A percentile compares a stretch with the other conserved stretches of the same genome.
Conservation (phyloP, 2,797 vertebrate genomes). For the Syngnathus acus region DNA sequence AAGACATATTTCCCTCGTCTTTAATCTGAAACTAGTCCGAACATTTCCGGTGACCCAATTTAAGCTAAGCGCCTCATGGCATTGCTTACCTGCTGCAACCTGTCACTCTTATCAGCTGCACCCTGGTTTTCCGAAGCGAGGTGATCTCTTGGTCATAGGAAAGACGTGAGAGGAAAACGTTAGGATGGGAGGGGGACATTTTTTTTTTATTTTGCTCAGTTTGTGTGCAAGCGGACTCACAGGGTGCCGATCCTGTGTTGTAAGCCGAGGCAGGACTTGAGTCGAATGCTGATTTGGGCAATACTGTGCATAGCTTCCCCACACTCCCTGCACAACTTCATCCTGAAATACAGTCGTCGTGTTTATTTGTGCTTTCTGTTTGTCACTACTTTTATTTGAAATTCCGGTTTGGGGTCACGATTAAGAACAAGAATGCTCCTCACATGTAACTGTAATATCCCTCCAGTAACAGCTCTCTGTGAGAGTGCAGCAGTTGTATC, state of each 20-base stretch:
- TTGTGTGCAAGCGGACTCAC: constrained; percentile 49
- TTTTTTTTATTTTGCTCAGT: not conserved
- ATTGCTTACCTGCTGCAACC: constrained; percentile 60
- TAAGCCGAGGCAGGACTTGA: constrained; percentile 55
- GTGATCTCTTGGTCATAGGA: constrained; percentile 28
- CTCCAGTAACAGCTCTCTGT: constrained; percentile 73
- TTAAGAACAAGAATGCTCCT: constrained; percentile 39
- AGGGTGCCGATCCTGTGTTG: constrained; percentile 50
- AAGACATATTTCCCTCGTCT: not conserved
- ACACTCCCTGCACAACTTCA: constrained; percentile 58
- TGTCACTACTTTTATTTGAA: not conserved
- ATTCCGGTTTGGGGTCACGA: not conserved
- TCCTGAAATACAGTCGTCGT: constrained; percentile 43
- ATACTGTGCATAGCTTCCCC: constrained; percentile 58
- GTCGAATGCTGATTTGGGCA: constrained; percentile 59
- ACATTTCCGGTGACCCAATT: not conserved
- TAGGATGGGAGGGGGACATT: not conserved
- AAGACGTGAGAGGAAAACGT: constrained; percentile 1
- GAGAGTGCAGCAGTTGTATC: constrained; percentile 58
- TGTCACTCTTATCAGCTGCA: constrained; percentile 43
- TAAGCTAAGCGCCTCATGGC: not conserved
- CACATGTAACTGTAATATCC: constrained; percentile 83
- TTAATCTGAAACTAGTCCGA: not conserved
- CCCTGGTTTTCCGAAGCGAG: constrained; percentile 37
- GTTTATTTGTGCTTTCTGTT: not conserved